Evolutionary conservation across 2,888 invertebrate species (phyloP).

Genomic region (Heptascelio sp.): DNA sequence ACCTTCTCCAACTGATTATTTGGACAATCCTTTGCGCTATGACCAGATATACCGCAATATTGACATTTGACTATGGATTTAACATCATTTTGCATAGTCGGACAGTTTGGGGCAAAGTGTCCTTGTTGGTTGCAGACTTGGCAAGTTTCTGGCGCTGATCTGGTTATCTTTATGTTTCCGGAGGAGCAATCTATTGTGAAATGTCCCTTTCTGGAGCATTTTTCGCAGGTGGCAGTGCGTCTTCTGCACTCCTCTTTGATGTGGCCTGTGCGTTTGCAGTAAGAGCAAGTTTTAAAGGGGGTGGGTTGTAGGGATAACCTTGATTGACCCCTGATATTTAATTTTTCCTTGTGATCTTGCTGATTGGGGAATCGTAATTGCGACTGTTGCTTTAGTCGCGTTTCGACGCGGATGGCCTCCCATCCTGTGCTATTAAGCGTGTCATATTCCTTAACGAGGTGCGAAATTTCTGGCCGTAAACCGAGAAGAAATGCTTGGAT

Average conservation of each 20-base stretch:
- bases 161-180: neutral
- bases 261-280: constrained; percentile 30
- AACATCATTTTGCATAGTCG: too few relatives aligned
- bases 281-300: constrained; percentile 15
- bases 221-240: neutral
- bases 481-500: constrained; percentile 18
- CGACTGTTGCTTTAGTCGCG: neutral
- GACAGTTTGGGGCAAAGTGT: too few relatives aligned
- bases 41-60: constrained; percentile 11
- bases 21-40: constrained; percentile 34
- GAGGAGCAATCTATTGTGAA: constrained; percentile 15
- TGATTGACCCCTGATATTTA: neutral
- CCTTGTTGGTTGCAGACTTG: too few relatives aligned
- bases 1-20: too few relatives aligned
- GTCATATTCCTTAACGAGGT: neutral
- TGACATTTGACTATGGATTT: constrained; percentile 22
- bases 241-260: constrained; percentile 5
- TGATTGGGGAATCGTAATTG: neutral
- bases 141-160: too few relatives aligned
- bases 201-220: constrained; percentile 21
- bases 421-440: neutral
- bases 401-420: constrained; percentile 10
- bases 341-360: neutral
- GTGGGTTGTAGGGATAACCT: too few relatives aligned
- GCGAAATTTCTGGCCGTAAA: neutral